phyloP scores from a whole-genome alignment of 2,113 vertebrate species.

The Syrrhaptes paradoxus region DNA sequence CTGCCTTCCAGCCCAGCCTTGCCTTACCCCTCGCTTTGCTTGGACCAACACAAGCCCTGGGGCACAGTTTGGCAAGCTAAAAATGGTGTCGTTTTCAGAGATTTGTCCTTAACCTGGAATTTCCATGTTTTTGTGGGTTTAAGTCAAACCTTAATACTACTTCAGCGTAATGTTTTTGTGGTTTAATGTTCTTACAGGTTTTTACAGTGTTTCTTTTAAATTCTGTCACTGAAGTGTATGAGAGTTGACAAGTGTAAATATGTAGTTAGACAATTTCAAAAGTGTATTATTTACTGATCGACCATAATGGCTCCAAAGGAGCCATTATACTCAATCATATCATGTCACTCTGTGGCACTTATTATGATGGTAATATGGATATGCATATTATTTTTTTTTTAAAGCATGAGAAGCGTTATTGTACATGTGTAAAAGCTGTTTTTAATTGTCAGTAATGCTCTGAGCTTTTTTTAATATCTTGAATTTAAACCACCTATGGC shows the following conservation, averaged over 20 bases:
- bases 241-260: conserved; percentile 81
- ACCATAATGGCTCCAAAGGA: conserved; percentile 73
- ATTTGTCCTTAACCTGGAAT: conserved; percentile 27
- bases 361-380: conserved; percentile 78
- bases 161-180: conserved; percentile 39
- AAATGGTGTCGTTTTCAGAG: not conserved
- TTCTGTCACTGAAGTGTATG: conserved; percentile 75
- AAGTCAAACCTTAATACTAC: conserved; percentile 46
- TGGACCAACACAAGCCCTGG: not conserved
- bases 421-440: conserved; percentile 62
- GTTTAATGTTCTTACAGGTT: conserved; percentile 63
- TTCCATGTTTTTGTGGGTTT: conserved; percentile 30
- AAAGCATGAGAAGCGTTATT: conserved; percentile 65
- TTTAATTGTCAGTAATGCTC: conserved; percentile 76
- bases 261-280: conserved; percentile 78
- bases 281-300: conserved; percentile 84
- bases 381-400: conserved; percentile 73
- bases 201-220: conserved; percentile 73
- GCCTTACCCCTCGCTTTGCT: not conserved
- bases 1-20: not conserved
- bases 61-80: not conserved
- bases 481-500: conserved; percentile 50
- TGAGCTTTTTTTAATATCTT: conserved; percentile 47
- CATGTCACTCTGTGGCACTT: conserved; percentile 75
- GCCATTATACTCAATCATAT: conserved; percentile 77